Evolutionary conservation across 2,797 vertebrate genomes (phyloP), one percentile per base, ranked within the genome.

Genomic region (Alectoris magna): DNA sequence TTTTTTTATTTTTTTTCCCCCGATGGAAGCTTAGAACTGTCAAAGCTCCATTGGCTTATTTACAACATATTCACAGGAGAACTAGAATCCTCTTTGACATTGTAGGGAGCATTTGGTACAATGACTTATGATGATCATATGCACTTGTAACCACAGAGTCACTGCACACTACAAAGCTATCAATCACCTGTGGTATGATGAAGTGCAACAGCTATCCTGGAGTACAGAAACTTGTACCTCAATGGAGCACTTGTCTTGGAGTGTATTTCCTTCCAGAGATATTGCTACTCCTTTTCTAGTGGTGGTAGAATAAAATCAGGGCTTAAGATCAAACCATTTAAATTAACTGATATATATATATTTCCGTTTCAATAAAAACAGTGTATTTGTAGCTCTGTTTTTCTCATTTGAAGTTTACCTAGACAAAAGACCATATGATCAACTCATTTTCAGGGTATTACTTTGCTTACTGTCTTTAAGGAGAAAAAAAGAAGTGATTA

Each of bases 91-190:
- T 58, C 3, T 76, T 58, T 53, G 39, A 77, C 11, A 55, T 68
- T 26, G n/a, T 13, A 84, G 59, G 75, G 53, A 82, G 4, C 58
- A 39, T 93, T 87, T 73, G 14, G 8, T 56, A 34, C 55, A 60
- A 48, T 70, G 41, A 87, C 41, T 87, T 91, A 80, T 10, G 41
- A 73, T 0, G 4, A 70, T 60, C 67, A 34, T 18, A 14, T 29
- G 53, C 24, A 34, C 48, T 94, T 90, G 67, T 71, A 79, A 19
- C 21, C 48, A 64, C 59, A 60, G 78, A 84, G 51, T 71, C 60
- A 64, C 58, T 87, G 27, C 19, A 84, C 1, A 82, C 44, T 60
- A 27, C 53, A 84, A 75, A 91, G 4, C 6, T 53, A 68, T 71
- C 43, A 60, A 70, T 87, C 48, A 70, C 9, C n/a, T 34, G 22